Percentiles rank a stretch among this genome's conserved stretches.
Conservation (phyloP, 92 coral and sea anemone genomes). For the Plumapathes pennacea region DNA sequence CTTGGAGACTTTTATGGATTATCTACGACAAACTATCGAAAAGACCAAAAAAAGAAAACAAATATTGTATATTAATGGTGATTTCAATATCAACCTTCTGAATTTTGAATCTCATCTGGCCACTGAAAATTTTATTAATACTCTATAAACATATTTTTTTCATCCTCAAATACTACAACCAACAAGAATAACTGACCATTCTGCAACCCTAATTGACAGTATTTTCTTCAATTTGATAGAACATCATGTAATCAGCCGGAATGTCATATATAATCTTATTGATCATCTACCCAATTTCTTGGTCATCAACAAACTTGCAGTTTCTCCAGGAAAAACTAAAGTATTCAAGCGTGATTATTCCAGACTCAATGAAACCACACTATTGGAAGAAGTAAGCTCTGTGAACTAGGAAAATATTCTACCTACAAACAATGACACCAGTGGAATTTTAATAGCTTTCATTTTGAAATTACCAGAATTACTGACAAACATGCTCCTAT, state of each 20-base stretch:
- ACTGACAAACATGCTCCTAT: conserved; percentile 44
- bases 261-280: conserved; percentile 48
- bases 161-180: conserved; percentile 60
- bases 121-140: conserved; percentile 51
- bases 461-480: conserved; percentile 28
- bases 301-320: conserved; percentile 14
- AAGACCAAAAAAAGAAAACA: conserved; percentile 33
- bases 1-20: conserved; percentile 6
- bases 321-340: conserved; percentile 10
- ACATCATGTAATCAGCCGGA: conserved; percentile 58
- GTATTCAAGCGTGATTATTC: conserved; percentile 47
- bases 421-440: conserved; percentile 12
- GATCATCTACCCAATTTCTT: conserved; percentile 53
- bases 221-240: conserved; percentile 52
- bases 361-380: too few species aligned
- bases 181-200: conserved; percentile 45
- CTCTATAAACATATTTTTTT: conserved; percentile 44
- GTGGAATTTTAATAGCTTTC: conserved; percentile 36
- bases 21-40: conserved; percentile 21
- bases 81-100: conserved; percentile 36
- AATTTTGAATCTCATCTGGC: conserved; percentile 27
- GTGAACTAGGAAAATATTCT: conserved; percentile 19
- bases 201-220: conserved; percentile 39
- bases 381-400: conserved; percentile 6
- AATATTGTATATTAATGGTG: conserved; percentile 30